phyloP scores from a whole-genome alignment of 2,797 vertebrate genomes.

The Clarias fuscus region DNA sequence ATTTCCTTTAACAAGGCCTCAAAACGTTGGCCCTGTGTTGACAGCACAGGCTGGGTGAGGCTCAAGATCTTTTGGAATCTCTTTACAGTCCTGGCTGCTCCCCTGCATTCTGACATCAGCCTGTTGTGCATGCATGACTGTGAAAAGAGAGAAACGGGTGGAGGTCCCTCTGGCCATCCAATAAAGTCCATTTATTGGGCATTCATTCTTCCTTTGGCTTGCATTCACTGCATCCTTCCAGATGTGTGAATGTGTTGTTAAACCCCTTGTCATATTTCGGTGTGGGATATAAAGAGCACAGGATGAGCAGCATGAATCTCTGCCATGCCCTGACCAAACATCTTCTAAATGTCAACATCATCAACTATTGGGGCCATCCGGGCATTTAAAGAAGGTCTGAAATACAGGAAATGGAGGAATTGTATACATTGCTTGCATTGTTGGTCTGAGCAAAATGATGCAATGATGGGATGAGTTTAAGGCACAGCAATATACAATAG shows the following conservation, averaged over 20 bases:
- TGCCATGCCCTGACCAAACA: constrained; percentile 9
- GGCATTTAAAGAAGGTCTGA: neutral
- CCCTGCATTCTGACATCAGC: constrained; percentile 53
- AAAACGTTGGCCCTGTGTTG: constrained; percentile 46
- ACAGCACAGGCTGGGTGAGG: constrained; percentile 24
- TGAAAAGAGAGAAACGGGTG: constrained; percentile 15
- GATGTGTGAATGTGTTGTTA: constrained; percentile 35
- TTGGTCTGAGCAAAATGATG: neutral
- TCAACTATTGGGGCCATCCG: neutral
- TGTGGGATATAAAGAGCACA: constrained; percentile 26
- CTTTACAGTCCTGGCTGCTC: constrained; percentile 63
- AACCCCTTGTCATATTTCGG: constrained; percentile 19
- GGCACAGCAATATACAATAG: neutral
- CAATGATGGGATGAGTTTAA: neutral
- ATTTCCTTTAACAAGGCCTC: constrained; percentile 41
- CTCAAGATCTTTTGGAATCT: constrained; percentile 43
- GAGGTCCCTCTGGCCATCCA: constrained; percentile 53
- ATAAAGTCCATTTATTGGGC: constrained; percentile 33
- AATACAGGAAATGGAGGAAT: neutral
- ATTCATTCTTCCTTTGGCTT: constrained; percentile 48
- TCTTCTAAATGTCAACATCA: constrained; percentile 10
- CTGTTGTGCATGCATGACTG: constrained; percentile 59
- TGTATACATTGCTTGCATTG: neutral
- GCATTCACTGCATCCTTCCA: neutral
- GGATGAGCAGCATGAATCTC: neutral